Evolutionary conservation across 2,113 vertebrate genomes (phyloP), one percentile per base, ranked within the genome.

Genomic region (Rhabdornis inornatus): DNA sequence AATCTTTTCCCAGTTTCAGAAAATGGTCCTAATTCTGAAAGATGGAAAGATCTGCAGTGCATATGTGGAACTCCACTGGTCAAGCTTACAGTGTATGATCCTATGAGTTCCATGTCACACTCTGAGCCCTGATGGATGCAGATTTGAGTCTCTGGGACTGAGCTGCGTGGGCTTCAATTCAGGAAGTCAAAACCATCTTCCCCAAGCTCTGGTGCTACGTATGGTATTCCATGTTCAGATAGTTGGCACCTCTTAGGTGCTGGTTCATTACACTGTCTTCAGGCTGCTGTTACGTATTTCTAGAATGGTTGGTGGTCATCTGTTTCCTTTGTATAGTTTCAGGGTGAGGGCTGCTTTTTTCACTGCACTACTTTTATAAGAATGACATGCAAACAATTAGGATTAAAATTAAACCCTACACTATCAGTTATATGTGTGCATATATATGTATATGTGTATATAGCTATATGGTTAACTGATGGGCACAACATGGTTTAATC

Each of bases 131-230:
- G 11, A 40, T 61, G 15, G 21, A 16, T 6, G 3, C 31, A 86
- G 11, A 47, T 65, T 39, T 23, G 13, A 57, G 10, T 61, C 33
- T 40, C 23, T 44, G 37, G 70, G 30, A 27, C 42, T 70, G 40
- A 82, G 11, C 21, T 52, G 15, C 20, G 24, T 30, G 13, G 2
- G 6, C 3, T 45, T 81, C 0, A 0, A 9, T 8, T 40, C 18
- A 60, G n/a, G 35, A 87, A 80, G 27, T 20, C 35, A 59, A 60
- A 72, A 21, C 6, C 7, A 22, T 77, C n/a, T 65, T 69, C 50
- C 15, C 12, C 13, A 35, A 22, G 11, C 17, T 50, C 40, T 71
- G 40, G 15, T 79, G 19, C 50, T 69, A 23, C 17, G 3, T 18
- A 3, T 52, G 18, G 8, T 42, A 81, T 78, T 65, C 31, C 18